A percentile compares a stretch with the other conserved stretches of the same genome.
Evolutionary conservation across 2,888 invertebrate species (phyloP).

Genomic region (Drosophila algonquin): DNA sequence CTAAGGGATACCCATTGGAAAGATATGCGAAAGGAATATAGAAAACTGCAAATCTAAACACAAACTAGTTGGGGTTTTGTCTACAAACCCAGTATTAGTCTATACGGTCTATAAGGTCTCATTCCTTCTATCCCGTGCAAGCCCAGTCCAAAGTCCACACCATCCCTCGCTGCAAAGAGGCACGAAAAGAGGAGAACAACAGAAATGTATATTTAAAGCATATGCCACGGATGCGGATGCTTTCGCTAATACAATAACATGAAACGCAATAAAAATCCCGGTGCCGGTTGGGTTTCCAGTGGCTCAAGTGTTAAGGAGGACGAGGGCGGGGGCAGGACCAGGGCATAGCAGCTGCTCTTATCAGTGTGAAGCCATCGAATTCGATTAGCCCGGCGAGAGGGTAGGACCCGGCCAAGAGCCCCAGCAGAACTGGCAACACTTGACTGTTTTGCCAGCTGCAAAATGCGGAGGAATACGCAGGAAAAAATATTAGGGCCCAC

Average conservation of each 20-base stretch:
- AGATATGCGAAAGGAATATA: too few relatives aligned
- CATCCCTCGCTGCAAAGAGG: constrained; percentile 10
- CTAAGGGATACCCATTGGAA: not conserved
- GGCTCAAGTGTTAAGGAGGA: constrained; percentile 29
- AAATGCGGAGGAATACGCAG: constrained; percentile 32
- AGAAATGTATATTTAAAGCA: constrained; percentile 61
- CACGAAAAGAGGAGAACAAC: constrained; percentile 12
- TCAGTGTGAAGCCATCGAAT: constrained; percentile 82
- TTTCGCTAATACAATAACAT: constrained; percentile 73
- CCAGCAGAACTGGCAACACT: constrained; percentile 52
- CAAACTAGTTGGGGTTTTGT: too few relatives aligned
- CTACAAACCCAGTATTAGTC: too few relatives aligned
- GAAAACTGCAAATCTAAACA: too few relatives aligned
- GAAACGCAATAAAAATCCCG: constrained; percentile 71
- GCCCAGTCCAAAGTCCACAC: not conserved
- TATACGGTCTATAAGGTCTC: too few relatives aligned
- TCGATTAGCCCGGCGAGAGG: constrained; percentile 69
- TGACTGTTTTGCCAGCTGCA: constrained; percentile 77
- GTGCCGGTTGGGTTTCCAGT: constrained; percentile 42
- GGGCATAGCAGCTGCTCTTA: constrained; percentile 74
- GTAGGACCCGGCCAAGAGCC: constrained; percentile 33
- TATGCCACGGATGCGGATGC: constrained; percentile 63
- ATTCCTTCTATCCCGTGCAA: not conserved
- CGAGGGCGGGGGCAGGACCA: constrained; percentile 20
- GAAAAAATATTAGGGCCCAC: constrained; percentile 38